phyloP scores from a whole-genome alignment of 2,888 invertebrate species.

The Orchestes rusci region DNA sequence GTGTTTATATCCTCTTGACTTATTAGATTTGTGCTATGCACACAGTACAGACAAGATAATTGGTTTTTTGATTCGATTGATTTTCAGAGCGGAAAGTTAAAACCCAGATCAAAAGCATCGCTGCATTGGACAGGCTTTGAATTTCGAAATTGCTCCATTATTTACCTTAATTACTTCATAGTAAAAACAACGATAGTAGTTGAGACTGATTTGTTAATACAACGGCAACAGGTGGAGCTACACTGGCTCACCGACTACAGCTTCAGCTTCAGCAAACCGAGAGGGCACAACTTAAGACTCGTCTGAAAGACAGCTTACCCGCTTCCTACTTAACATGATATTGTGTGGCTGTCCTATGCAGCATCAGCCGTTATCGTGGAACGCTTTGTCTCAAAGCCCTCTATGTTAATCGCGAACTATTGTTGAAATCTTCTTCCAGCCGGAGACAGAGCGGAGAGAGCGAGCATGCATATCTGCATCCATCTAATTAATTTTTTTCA shows the following conservation, averaged over 20 bases:
- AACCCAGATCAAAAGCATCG: constrained; percentile 3
- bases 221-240: no score
- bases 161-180: constrained; percentile 11
- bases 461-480: constrained; percentile 28
- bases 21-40: no score
- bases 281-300: constrained; percentile 16
- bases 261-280: background rate
- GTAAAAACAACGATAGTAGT: no score
- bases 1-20: constrained; percentile 23
- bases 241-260: no score
- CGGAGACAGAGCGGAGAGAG: constrained; percentile 29
- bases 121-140: constrained; percentile 1
- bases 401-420: constrained; percentile 42
- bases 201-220: no score
- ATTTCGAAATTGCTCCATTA: constrained; percentile 7
- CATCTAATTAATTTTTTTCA: constrained; percentile 16
- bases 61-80: no score
- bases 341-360: constrained; percentile 43
- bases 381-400: constrained; percentile 42
- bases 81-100: constrained; percentile 4
- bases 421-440: constrained; percentile 34
- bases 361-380: constrained; percentile 36
- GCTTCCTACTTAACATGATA: constrained; percentile 40
- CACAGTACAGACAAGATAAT: no score
- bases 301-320: constrained; percentile 33